Percentiles rank a stretch among this genome's conserved stretches.
Conservation (phyloP, 2,888 invertebrate genomes). For the Heliothis peltigera region DNA sequence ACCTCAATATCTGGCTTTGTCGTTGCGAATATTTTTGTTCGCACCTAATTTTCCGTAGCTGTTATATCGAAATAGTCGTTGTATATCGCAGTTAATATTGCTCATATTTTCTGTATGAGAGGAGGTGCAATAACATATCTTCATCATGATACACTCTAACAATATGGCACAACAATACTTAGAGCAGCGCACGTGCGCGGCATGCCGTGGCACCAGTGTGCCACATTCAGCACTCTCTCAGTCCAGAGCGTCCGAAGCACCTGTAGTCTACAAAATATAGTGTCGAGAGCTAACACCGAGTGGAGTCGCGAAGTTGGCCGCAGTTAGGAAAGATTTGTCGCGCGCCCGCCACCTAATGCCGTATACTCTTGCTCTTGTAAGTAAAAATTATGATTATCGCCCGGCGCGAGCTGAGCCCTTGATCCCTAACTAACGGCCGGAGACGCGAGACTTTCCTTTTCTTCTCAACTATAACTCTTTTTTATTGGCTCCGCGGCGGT, state of each 20-base stretch:
- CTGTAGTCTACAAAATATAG: slow-evolving; percentile 78
- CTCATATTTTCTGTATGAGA: not conserved
- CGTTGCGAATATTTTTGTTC: slow-evolving; percentile 29
- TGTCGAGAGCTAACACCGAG: slow-evolving; percentile 69
- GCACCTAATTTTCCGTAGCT: not conserved
- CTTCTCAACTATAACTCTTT: slow-evolving; percentile 90
- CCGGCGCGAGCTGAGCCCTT: slow-evolving; percentile 86
- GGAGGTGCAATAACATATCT: too few relatives aligned
- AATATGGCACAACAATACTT: not conserved
- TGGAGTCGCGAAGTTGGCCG: slow-evolving; percentile 87
- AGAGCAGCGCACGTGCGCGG: not conserved
- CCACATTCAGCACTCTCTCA: slow-evolving; percentile 49
- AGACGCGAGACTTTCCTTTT: slow-evolving; percentile 88
- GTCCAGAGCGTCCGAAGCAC: slow-evolving; percentile 66
- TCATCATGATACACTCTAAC: not conserved
- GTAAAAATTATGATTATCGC: slow-evolving; percentile 90
- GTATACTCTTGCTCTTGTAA: slow-evolving; percentile 85
- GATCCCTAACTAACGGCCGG: slow-evolving; percentile 88
- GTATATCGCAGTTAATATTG: not conserved
- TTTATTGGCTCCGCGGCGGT: slow-evolving; percentile 85
- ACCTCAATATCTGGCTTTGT: slow-evolving; percentile 13
- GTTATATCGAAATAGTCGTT: not conserved
- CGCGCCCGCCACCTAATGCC: slow-evolving; percentile 84
- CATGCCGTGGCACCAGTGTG: slow-evolving; percentile 13
- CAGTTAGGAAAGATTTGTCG: slow-evolving; percentile 90